A percentile compares a stretch with the other conserved stretches of the same genome.
Conservation (phyloP, 2,888 invertebrate species). For the Agrochola circellaris region DNA sequence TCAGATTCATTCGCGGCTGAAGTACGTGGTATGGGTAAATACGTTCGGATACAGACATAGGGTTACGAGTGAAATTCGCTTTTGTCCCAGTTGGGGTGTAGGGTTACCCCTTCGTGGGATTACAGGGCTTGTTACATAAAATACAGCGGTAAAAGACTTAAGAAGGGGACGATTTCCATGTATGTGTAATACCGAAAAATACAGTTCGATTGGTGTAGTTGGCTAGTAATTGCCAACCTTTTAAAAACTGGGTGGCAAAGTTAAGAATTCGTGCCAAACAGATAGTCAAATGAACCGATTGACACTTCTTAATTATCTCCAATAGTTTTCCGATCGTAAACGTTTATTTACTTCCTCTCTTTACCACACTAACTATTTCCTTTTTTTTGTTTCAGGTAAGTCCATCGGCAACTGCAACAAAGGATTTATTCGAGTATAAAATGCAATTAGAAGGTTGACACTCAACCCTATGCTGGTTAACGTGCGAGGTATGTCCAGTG, state of each 20-base stretch:
- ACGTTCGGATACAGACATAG: slow-evolving; percentile 64
- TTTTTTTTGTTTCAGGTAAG: slow-evolving; percentile 70
- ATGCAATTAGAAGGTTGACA: slow-evolving; percentile 44
- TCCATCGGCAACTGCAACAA: slow-evolving; percentile 27
- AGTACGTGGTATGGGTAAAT: slow-evolving; percentile 71
- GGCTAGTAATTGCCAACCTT: slow-evolving; percentile 2
- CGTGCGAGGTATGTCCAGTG: slow-evolving; percentile 52
- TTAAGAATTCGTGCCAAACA: slow-evolving; percentile 9
- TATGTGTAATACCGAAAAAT: slow-evolving; percentile 18
- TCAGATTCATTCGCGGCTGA: slow-evolving; percentile 81
- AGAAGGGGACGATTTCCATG: slow-evolving; percentile 36
- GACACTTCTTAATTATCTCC: slow-evolving; percentile 7
- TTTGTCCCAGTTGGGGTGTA: slow-evolving; percentile 52
- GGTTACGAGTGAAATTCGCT: slow-evolving; percentile 67
- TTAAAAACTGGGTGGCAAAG: slow-evolving; percentile 16
- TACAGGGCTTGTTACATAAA: slow-evolving; percentile 47
- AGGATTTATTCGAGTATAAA: slow-evolving; percentile 47
- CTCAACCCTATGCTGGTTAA: slow-evolving; percentile 52
- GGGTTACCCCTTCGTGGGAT: slow-evolving; percentile 52
- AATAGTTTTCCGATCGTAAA: background rate
- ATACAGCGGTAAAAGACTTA: slow-evolving; percentile 41
- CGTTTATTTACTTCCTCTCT: background rate
- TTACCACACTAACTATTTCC: slow-evolving; percentile 13
- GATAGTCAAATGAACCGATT: background rate
- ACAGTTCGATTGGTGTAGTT: background rate